phyloP scores from a whole-genome alignment of 2,113 vertebrate species.

The Pionites leucogaster region DNA sequence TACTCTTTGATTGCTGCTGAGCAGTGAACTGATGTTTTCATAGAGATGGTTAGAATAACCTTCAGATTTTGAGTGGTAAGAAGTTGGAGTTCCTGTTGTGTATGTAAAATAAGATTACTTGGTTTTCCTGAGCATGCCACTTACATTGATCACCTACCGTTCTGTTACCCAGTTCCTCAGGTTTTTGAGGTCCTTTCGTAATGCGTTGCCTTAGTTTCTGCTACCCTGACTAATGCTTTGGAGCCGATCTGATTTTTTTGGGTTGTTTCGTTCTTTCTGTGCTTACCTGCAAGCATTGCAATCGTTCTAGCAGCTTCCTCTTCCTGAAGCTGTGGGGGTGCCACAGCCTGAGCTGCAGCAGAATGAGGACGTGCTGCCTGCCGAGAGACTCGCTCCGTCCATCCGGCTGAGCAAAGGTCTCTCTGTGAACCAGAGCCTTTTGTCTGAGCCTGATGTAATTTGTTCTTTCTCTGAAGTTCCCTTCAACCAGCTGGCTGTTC shows the following conservation, averaged over 20 bases:
- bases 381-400: not conserved
- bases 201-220: not conserved
- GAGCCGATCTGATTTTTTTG: not conserved
- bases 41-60: not conserved
- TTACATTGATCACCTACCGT: accelerated
- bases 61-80: not conserved
- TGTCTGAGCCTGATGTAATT: not conserved
- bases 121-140: not conserved
- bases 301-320: not conserved
- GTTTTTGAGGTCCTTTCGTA: not conserved
- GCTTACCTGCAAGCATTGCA: not conserved
- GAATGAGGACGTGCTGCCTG: not conserved
- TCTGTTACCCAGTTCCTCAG: not conserved
- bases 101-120: not conserved
- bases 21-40: accelerated
- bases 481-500: not conserved
- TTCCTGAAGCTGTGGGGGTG: not conserved
- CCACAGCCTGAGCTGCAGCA: not conserved
- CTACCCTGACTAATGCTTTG: not conserved
- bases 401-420: accelerated
- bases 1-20: not conserved
- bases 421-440: not conserved
- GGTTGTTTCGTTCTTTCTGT: not conserved
- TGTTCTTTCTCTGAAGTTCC: not conserved
- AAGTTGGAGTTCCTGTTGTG: not conserved